phyloP scores from a whole-genome alignment of 2,888 invertebrate genomes.

The Nysson spinosus region DNA sequence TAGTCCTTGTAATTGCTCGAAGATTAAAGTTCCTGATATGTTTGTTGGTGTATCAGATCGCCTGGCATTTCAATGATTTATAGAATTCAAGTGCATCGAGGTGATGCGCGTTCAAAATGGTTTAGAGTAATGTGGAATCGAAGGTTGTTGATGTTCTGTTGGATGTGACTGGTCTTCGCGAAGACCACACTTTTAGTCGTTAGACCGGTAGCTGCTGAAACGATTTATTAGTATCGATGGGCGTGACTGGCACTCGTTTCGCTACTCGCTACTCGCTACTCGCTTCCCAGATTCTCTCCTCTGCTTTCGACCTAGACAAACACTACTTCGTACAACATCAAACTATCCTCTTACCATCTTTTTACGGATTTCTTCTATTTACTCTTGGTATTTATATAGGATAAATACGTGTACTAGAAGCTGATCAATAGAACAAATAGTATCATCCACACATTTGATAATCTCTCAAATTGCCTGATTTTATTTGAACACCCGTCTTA shows the following conservation, averaged over 20 bases:
- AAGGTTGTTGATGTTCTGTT: constrained; percentile 1
- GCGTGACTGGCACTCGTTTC: constrained; percentile 49
- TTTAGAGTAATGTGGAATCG: not conserved
- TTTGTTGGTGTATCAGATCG: not conserved
- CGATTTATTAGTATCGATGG: constrained; percentile 51
- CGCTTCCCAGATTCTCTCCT: constrained; percentile 19
- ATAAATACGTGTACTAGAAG: too few relatives aligned
- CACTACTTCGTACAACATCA: constrained; percentile 3
- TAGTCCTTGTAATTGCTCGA: too few relatives aligned
- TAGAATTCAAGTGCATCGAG: not conserved
- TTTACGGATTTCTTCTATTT: too few relatives aligned
- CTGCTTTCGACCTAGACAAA: constrained; percentile 8
- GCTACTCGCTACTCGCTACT: constrained; percentile 32
- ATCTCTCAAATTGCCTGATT: too few relatives aligned
- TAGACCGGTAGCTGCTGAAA: constrained; percentile 36
- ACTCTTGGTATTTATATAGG: too few relatives aligned
- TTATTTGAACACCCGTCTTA: too few relatives aligned
- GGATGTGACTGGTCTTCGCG: constrained; percentile 4
- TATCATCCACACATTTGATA: too few relatives aligned
- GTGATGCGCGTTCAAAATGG: not conserved
- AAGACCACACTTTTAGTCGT: constrained; percentile 8
- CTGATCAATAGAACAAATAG: too few relatives aligned
- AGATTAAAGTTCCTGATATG: too few relatives aligned
- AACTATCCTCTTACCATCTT: too few relatives aligned
- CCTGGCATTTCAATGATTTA: not conserved